Evolutionary conservation across 2,113 vertebrate genomes (phyloP).

Genomic region (Eulemur rufifrons): DNA sequence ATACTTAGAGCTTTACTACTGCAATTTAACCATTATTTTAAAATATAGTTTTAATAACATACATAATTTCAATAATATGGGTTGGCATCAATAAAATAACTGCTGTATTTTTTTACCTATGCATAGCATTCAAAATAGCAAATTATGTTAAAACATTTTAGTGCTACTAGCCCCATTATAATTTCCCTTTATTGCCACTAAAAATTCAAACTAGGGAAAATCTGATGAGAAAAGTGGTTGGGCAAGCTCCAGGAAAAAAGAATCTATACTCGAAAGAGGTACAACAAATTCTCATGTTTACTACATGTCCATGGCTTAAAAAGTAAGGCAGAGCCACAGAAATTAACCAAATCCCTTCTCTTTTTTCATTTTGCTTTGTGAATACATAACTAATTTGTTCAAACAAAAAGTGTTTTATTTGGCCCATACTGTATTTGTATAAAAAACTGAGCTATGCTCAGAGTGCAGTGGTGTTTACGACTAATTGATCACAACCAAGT

Average conservation of each 20-base stretch:
- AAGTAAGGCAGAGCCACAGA: neutral
- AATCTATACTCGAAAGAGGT: neutral
- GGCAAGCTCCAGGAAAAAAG: neutral
- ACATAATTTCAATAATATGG: neutral
- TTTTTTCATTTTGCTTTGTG: neutral
- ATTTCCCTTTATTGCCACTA: neutral
- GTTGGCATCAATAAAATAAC: slow-evolving; percentile 16
- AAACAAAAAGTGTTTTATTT: slow-evolving; percentile 33
- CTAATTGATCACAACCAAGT: no score
- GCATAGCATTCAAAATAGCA: neutral
- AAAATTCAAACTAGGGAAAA: slow-evolving; percentile 27
- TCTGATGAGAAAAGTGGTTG: neutral
- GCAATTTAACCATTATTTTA: neutral
- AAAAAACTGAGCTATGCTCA: neutral
- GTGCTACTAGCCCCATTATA: neutral
- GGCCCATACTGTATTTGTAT: neutral
- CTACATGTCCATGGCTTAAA: neutral
- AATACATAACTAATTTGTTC: neutral
- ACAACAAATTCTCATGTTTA: slow-evolving; percentile 10
- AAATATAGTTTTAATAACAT: slow-evolving; percentile 23
- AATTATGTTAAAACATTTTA: slow-evolving; percentile 26
- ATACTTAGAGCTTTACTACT: neutral
- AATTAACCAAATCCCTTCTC: slow-evolving; percentile 26
- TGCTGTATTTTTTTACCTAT: slow-evolving; percentile 28
- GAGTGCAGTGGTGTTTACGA: no score